Conservation (phyloP, 2,113 vertebrate species). For the Sula dactylatra region DNA sequence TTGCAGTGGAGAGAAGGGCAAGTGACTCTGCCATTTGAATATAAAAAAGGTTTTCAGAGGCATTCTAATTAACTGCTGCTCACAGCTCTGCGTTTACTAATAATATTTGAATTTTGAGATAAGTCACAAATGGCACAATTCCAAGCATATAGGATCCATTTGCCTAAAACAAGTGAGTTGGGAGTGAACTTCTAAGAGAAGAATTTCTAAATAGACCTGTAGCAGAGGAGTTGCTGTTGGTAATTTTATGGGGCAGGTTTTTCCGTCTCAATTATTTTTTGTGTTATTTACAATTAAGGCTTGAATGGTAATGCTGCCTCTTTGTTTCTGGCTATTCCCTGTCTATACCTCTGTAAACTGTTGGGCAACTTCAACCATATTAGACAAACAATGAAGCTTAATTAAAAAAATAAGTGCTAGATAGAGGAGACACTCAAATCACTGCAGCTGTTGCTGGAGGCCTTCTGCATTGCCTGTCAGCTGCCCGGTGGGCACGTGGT, state of each 20-base stretch:
- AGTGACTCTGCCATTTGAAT: neutral
- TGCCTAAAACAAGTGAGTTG: neutral
- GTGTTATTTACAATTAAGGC: neutral
- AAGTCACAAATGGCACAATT: neutral
- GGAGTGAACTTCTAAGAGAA: neutral
- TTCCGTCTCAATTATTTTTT: neutral
- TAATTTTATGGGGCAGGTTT: neutral
- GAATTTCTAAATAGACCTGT: neutral
- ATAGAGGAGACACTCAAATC: neutral
- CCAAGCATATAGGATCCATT: neutral
- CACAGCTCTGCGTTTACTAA: neutral
- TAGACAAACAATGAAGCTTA: neutral
- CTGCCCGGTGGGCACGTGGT: fast-evolving
- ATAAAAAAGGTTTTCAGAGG: neutral
- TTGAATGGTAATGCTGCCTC: fast-evolving
- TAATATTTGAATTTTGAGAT: neutral
- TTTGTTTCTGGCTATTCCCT: neutral
- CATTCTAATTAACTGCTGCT: neutral
- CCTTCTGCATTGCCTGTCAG: neutral
- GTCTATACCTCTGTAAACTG: neutral
- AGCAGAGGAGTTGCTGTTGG: neutral
- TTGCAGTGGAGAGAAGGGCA: neutral
- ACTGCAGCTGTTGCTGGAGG: neutral
- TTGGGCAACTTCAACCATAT: neutral
- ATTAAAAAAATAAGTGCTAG: neutral